Percentiles rank a stretch among this genome's conserved stretches.
Evolutionary conservation across 2,113 vertebrate genomes (phyloP).

Genomic region (Alexandromys fortis): DNA sequence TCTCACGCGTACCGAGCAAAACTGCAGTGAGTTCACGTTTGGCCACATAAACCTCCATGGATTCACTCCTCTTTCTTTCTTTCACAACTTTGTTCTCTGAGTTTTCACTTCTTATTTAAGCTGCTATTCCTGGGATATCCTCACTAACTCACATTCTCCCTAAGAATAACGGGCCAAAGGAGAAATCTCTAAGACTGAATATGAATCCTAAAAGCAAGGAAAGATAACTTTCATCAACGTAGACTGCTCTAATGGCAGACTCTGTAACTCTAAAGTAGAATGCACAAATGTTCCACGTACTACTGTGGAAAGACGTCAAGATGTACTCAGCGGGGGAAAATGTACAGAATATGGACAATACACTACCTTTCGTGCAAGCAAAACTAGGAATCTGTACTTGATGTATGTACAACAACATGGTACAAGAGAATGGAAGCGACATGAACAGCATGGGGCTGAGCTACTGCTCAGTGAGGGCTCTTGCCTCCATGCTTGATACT

Average conservation of each 20-base stretch:
- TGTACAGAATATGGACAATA: background rate
- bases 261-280: background rate
- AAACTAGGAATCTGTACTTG: background rate
- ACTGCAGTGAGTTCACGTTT: background rate
- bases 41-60: background rate
- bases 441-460: background rate
- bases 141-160: background rate
- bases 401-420: background rate
- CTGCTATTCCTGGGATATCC: constrained; percentile 1
- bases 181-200: constrained; percentile 41
- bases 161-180: background rate
- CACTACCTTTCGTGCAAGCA: constrained; percentile 10
- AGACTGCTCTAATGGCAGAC: background rate
- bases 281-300: background rate
- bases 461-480: background rate
- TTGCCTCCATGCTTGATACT: background rate
- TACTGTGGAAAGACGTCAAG: background rate
- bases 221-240: background rate
- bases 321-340: background rate
- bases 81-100: constrained; percentile 29
- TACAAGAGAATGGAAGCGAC: background rate
- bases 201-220: constrained; percentile 12
- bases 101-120: constrained; percentile 28
- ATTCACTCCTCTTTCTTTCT: background rate
- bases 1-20: background rate